Base-by-base conservation (phyloP, 2,113 vertebrate species). In the Heteronetta atricapilla region DNA sequence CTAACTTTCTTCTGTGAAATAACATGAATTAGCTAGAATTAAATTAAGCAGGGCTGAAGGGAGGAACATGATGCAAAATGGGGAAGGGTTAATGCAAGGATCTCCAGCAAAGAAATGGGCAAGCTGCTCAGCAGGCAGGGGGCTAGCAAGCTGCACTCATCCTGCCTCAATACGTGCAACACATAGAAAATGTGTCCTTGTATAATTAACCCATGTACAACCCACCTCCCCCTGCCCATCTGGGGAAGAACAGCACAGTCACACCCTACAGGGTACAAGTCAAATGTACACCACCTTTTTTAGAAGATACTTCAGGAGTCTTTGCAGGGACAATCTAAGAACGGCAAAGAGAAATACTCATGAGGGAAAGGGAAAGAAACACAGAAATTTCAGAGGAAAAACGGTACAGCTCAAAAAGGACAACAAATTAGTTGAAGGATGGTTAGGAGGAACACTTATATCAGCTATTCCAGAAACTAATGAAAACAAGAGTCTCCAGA, bases 301-400 rank as follows among this genome's bases (percentile, higher is more conserved):
- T 78, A 87, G 66, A 90, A 66, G 66, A 68, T 42, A 36, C 23
- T 62, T 62, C 53, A 86, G 76, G 52, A 90, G 64, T 29, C 52
- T 94, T 94, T 56, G 60, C 53, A 92, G 22, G 20, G 31, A 86
- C 36, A 68, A 85, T 79, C 90, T 60, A 90, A 92, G 42, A 86
- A 52, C 8, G 42, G 72, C 38, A 50, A 83, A 78, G 58, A 78
- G 33, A 90, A 95, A 82, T 11, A 36, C 11, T 78, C 34, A 17
- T 34, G 62, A 73, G 50, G 52, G 33, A 87, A 90, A 52, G 5
- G 31, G n/a, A 50, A 85, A 90, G 15, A 94, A 84, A 58, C 48
- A 56, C 14, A 62, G 11, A 78, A 7, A 16, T 48, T 50, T 72
- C 78, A 52, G 69, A 73, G 33, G 18, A 64, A 53, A 6, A 50